Evolutionary conservation across 1,140 invertebrate species (phyloP), one percentile per base, ranked within the genome.

Genomic region (Conopomorpha cramerella): DNA sequence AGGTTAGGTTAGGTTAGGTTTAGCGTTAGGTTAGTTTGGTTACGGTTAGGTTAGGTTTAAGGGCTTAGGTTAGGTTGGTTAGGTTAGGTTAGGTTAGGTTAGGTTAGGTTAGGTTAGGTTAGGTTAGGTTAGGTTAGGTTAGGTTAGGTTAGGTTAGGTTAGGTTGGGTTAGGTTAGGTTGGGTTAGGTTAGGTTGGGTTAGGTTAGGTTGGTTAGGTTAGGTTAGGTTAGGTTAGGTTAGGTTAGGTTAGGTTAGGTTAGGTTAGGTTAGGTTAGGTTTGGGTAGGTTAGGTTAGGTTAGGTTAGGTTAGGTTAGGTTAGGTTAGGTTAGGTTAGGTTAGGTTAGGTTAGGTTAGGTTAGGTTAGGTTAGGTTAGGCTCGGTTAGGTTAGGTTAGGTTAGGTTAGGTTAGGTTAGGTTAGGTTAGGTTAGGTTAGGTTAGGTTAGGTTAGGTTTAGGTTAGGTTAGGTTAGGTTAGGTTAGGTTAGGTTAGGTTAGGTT

Each of bases 391-490:
- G 32, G 32, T 34, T 34, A 23, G 32, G 32, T 34, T 34, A 34
- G 32, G 32, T 34, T 34, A 23, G 32, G 32, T 34, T 34, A 12
- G 32, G 32, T 34, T 34, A 23, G 32, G 32, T 34, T 36, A 36
- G 25, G 25, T 36, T 36, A 36, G 35, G 35, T 36, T 36, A 36
- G 35, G 35, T 36, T 34, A 34, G 32, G 32, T 34, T 34, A 36
- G 35, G 45, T 45, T 37, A 38, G 38, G 40, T 33, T 35, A 40
- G 36, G 45, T 47, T n/a, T 34, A 39, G 45, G 35, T 36, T 36
- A 36, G 35, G 35, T 36, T 36, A 36, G 35, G 35, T 36, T 36
- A 36, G 35, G 35, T 46, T 51, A 43, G 37, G 46, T 40, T 51
- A 32, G 31, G 45, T 38, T 34, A 34, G 28, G 35, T 50, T 43